Percentiles rank a stretch among this genome's conserved stretches.
These are phyloP conservation scores for Acanthoscelides obtectus DNA, from an alignment of 2,888 invertebrate species.

Conservation along the genomic window DNA sequence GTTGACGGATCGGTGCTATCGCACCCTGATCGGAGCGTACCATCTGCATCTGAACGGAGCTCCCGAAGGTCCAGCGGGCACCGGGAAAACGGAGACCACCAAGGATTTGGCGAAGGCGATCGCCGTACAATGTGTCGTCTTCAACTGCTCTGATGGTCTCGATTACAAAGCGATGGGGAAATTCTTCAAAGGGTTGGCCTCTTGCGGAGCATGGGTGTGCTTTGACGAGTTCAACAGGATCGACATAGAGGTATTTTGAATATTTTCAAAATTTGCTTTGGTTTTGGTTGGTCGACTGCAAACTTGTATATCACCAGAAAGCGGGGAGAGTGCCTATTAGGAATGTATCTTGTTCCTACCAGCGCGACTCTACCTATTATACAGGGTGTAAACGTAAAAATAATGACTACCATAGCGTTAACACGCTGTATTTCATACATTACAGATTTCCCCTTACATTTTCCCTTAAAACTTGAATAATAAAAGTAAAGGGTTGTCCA, in stretches of 20 bases:
- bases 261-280: too few species aligned
- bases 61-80: constrained; percentile 80
- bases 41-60: constrained; percentile 81
- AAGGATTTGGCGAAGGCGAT: constrained; percentile 90
- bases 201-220: constrained; percentile 83
- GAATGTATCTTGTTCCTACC: too few species aligned
- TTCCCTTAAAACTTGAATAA: too few species aligned
- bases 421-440: too few species aligned
- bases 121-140: constrained; percentile 85
- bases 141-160: constrained; percentile 82
- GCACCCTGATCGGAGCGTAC: constrained; percentile 79
- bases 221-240: constrained; percentile 81
- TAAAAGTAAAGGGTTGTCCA: too few species aligned
- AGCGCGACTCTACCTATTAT: too few species aligned
- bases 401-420: too few species aligned
- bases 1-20: constrained; percentile 73
- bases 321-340: too few species aligned
- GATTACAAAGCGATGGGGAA: constrained; percentile 86
- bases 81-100: constrained; percentile 87
- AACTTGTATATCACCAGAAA: too few species aligned
- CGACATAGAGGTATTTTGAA: constrained; percentile 16
- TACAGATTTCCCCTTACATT: too few species aligned
- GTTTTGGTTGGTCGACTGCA: too few species aligned
- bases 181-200: constrained; percentile 74
- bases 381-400: too few species aligned